phyloP scores from a whole-genome alignment of 2,797 vertebrate species.

The Craterocephalus amniculus region DNA sequence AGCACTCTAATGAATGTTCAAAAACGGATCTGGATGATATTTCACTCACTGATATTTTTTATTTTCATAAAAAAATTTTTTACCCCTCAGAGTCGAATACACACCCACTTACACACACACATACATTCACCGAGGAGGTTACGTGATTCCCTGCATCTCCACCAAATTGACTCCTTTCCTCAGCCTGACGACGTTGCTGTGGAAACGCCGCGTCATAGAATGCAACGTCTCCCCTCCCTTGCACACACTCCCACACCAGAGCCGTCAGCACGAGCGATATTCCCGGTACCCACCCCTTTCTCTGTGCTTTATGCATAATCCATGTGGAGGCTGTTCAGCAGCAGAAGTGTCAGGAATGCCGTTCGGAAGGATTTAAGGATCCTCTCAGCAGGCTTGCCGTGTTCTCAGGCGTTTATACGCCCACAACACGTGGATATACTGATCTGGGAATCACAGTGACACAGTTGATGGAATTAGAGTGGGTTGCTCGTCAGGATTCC shows the following conservation, averaged over 20 bases:
- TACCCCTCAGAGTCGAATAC: slow-evolving; percentile 18
- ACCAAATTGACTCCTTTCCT: slow-evolving; percentile 52
- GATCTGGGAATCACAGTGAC: slow-evolving; percentile 13
- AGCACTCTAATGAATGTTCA: not conserved
- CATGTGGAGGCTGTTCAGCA: slow-evolving; percentile 63
- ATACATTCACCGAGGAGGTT: slow-evolving; percentile 18
- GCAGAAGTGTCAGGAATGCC: slow-evolving; percentile 58
- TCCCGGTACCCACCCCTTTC: slow-evolving; percentile 57
- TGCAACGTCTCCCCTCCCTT: slow-evolving; percentile 49
- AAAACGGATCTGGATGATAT: not conserved
- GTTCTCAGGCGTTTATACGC: slow-evolving; percentile 19
- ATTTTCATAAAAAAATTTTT: not conserved
- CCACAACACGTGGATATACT: slow-evolving; percentile 7
- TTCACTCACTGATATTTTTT: slow-evolving; percentile 4
- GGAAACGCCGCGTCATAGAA: slow-evolving; percentile 70
- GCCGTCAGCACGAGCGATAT: slow-evolving; percentile 48
- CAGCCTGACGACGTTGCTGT: slow-evolving; percentile 70
- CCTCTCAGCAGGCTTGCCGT: slow-evolving; percentile 9
- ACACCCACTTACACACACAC: slow-evolving; percentile 1
- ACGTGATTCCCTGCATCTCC: slow-evolving; percentile 47
- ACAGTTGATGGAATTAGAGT: slow-evolving; percentile 28
- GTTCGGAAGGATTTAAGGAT: slow-evolving; percentile 41
- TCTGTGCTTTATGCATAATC: slow-evolving; percentile 63
- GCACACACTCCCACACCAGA: slow-evolving; percentile 54
- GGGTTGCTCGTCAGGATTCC: slow-evolving; percentile 42